phyloP scores from a whole-genome alignment of 1,140 invertebrate genomes.

The Nixonia krombeini region DNA sequence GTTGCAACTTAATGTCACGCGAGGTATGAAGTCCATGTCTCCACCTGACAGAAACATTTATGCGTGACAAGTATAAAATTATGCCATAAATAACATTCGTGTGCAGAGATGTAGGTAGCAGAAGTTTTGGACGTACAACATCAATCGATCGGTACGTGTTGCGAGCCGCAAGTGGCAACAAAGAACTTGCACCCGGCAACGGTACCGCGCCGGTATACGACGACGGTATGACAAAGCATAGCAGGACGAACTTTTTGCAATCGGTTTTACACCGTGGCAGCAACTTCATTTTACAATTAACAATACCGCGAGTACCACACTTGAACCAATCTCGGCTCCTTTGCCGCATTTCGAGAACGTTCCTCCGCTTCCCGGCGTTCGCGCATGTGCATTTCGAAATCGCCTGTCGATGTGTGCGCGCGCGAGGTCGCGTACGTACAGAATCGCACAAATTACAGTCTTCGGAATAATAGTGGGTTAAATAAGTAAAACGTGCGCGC shows the following conservation, averaged over 20 bases:
- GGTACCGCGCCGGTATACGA: constrained; percentile 13
- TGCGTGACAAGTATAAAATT: no score
- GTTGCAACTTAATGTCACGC: no score
- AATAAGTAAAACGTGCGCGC: not conserved
- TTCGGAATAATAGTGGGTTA: constrained; percentile 15
- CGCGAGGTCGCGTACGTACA: not conserved
- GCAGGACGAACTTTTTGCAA: constrained; percentile 28
- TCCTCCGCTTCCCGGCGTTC: constrained; percentile 8
- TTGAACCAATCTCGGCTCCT: constrained; percentile 27
- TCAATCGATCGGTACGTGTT: not conserved
- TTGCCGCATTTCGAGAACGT: constrained; percentile 34
- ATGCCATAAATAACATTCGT: not conserved
- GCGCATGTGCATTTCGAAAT: constrained; percentile 27
- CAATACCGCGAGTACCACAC: constrained; percentile 20
- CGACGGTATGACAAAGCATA: constrained; percentile 11
- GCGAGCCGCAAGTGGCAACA: no score
- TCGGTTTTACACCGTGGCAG: constrained; percentile 25
- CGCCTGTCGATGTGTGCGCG: constrained; percentile 1
- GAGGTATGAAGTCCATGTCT: no score
- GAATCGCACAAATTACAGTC: constrained; percentile 21
- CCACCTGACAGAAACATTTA: no score
- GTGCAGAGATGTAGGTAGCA: not conserved
- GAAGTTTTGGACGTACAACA: not conserved
- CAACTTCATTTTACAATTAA: constrained; percentile 31
- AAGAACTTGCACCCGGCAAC: constrained; percentile 2